Base-by-base conservation (phyloP, 2,113 vertebrate species). In the Aptenodytes forsteri region DNA sequence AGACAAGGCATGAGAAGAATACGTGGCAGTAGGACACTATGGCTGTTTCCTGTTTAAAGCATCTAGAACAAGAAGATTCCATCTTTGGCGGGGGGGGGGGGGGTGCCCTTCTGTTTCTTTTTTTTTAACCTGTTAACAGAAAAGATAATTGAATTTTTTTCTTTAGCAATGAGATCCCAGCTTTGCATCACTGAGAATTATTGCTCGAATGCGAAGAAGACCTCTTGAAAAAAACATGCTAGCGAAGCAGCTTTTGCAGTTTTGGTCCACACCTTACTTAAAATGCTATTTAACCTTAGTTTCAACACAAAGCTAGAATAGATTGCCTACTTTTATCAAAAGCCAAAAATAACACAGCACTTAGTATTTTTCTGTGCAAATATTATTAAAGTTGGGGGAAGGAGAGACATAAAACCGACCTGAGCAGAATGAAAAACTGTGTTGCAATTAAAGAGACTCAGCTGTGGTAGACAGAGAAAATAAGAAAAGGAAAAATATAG, bases 331-430 rank as follows among this genome's bases (percentile, higher is more conserved):
- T 96, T 96, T 92, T 96, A 94, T 81, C 73, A 84, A 81, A 78
- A 85, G 80, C 94, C 86, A 84, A 91, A 94, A 93, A 85, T 50
- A 97, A 83, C 58, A 90, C 17, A 88, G 66, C 9, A 8, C 47
- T 94, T 70, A 34, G 36, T 94, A 89, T 61, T 95, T 95, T 89
- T 69, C 81, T 83, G 54, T 90, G 62, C 61, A 97, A 96, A 85
- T 94, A 94, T 79, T 93, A 79, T 76, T 91, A 72, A 93, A 90
- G 70, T 52, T 85, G 49, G 32, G 32, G 50, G 38, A 94, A 76
- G 38, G 38, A 91, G 70, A n/a, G 56, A 95, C 96, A 97, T 91
- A 96, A 95, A 97, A 96, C 73, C 77, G 84, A 96, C 93, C 91
- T 87, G 70, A 91, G 46, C 36, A 49, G 81, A 93, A 96, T 93